These are phyloP conservation scores for Cuculus canorus DNA, from an alignment of 2,797 vertebrate species.

Conservation along the genomic window DNA sequence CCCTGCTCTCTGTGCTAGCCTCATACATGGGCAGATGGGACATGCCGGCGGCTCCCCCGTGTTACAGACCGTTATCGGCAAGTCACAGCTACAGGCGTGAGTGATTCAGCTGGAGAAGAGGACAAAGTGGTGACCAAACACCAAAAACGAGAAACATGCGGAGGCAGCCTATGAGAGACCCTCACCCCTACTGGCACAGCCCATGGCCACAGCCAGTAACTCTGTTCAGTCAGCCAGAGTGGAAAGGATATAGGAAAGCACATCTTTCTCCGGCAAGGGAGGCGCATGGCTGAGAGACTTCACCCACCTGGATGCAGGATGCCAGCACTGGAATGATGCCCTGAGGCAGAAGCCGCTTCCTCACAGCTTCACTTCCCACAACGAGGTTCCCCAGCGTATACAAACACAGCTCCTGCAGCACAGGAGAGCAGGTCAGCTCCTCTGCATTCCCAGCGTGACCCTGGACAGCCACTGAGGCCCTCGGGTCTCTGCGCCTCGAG, in stretches of 20 bases:
- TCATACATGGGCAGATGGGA: not conserved
- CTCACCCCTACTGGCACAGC: rapidly evolving
- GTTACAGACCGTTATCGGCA: not conserved
- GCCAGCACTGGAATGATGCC: constrained; percentile 88
- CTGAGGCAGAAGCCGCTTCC: constrained; percentile 89
- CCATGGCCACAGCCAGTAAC: not conserved
- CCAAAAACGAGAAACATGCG: no score
- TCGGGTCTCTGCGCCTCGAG: not conserved
- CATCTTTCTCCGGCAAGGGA: not conserved
- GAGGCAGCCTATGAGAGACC: not conserved
- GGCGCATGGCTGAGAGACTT: not conserved
- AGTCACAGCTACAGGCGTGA: rapidly evolving
- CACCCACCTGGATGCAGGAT: constrained; percentile 87
- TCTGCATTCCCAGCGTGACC: rapidly evolving
- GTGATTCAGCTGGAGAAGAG: not conserved
- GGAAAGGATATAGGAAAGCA: not conserved
- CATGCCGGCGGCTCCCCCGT: not conserved
- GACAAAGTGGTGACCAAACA: not conserved
- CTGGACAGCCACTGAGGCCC: not conserved
- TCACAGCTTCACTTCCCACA: constrained; percentile 84
- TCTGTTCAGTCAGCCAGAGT: not conserved
- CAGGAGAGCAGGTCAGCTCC: not conserved
- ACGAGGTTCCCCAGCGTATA: constrained; percentile 94
- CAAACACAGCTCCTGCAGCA: constrained; percentile 90
- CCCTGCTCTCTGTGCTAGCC: not conserved